Conservation (phyloP, 1,140 invertebrate genomes). For the Aporrectodea caliginosa region DNA sequence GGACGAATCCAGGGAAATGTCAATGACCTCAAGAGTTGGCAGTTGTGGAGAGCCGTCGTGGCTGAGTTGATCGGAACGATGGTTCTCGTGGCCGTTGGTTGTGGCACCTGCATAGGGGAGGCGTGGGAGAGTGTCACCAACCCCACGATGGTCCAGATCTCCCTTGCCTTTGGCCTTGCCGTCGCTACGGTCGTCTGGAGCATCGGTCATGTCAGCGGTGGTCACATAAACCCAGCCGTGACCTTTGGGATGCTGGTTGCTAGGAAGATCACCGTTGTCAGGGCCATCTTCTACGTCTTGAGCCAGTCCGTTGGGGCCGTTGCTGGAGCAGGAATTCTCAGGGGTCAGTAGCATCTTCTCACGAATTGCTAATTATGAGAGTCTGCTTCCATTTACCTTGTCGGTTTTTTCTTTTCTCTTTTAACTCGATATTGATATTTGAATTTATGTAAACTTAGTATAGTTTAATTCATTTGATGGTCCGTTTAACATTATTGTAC, state of each 20-base stretch:
- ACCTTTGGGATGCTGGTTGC: slow-evolving; percentile 18
- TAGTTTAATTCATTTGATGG: too few species aligned
- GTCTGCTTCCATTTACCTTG: too few species aligned
- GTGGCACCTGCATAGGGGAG: slow-evolving; percentile 15
- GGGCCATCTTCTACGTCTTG: slow-evolving; percentile 40
- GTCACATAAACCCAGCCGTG: slow-evolving; percentile 32
- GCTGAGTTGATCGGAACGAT: slow-evolving; percentile 60
- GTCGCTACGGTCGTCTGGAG: slow-evolving; percentile 26
- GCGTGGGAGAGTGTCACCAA: neutral
- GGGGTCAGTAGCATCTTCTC: too few species aligned
- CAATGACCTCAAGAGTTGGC: slow-evolving; percentile 51
- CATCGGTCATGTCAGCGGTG: slow-evolving; percentile 30
- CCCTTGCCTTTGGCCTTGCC: slow-evolving; percentile 44
- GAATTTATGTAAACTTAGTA: too few species aligned
- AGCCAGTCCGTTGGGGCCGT: slow-evolving; percentile 9
- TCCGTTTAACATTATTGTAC: too few species aligned
- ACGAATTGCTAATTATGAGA: too few species aligned
- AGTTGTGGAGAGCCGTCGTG: slow-evolving; percentile 85
- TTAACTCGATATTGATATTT: too few species aligned
- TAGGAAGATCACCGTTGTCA: slow-evolving; percentile 41
- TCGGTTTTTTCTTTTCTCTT: too few species aligned
- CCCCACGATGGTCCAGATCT: too few species aligned
- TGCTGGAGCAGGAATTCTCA: slow-evolving; percentile 13
- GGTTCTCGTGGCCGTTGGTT: slow-evolving; percentile 29
- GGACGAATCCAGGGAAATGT: too few species aligned